These are phyloP conservation scores for Biston stratarius DNA, from an alignment of 2,888 invertebrate species.

Conservation along the genomic window DNA sequence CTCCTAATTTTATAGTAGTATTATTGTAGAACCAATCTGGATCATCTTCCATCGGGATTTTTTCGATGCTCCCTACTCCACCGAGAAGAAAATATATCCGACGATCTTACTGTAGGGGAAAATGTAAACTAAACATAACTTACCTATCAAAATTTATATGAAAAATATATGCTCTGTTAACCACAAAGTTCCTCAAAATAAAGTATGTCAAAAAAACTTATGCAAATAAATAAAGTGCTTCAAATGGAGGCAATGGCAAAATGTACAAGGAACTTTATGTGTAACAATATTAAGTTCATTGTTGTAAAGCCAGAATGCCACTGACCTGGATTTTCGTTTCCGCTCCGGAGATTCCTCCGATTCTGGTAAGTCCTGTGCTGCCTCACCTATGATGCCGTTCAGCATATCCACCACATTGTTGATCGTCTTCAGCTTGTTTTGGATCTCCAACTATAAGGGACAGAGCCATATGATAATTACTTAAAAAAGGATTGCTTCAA, in stretches of 20 bases:
- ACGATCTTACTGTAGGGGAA: conserved; percentile 58
- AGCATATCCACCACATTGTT: conserved; percentile 96
- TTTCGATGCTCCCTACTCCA: conserved; percentile 17
- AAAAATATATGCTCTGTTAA: conserved; percentile 19
- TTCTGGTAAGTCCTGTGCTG: conserved; percentile 66
- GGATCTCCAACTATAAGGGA: conserved; percentile 89
- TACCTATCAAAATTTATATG: conserved; percentile 23
- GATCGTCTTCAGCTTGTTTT: conserved; percentile 93
- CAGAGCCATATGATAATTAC: conserved; percentile 39
- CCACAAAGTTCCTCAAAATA: conserved; percentile 27
- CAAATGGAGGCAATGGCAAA: conserved; percentile 2
- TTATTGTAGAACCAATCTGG: neutral
- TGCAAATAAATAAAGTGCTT: neutral
- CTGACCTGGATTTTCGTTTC: conserved; percentile 79
- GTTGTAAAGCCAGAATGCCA: conserved; percentile 4
- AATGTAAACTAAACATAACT: conserved; percentile 48
- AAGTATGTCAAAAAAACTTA: conserved; percentile 10
- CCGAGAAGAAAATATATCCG: conserved; percentile 27
- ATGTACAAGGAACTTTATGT: conserved; percentile 40
- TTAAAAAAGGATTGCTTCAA: conserved; percentile 25
- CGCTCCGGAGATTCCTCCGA: conserved; percentile 65
- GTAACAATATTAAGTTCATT: conserved; percentile 29
- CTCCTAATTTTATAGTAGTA: neutral
- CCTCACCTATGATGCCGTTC: conserved; percentile 93
- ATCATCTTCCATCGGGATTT: neutral